A percentile compares a stretch with the other conserved stretches of the same genome.
Conservation (phyloP, 2,113 vertebrate species). For the Hippoglossus stenolepis region DNA sequence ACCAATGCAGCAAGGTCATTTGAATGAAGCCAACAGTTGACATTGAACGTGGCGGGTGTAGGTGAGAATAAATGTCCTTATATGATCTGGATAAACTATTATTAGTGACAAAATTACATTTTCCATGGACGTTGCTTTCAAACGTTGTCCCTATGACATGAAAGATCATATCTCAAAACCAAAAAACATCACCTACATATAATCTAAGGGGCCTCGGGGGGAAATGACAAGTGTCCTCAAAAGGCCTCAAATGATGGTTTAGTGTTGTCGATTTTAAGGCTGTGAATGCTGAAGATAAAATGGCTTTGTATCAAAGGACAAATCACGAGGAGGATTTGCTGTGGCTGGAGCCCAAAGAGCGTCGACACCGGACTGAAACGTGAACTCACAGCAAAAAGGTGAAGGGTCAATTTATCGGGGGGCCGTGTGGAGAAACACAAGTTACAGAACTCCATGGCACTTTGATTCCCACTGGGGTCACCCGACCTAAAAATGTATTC, state of each 20-base stretch:
- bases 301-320: conserved; percentile 10
- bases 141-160: neutral
- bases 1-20: neutral
- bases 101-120: neutral
- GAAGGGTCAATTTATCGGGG: neutral
- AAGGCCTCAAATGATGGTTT: conserved; percentile 14
- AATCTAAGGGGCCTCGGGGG: neutral
- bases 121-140: conserved; percentile 40
- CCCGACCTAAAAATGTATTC: conserved; percentile 21
- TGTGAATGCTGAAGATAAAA: conserved; percentile 32
- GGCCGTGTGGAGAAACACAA: neutral
- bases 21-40: neutral
- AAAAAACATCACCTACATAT: no score
- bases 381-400: neutral
- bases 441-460: conserved; percentile 16
- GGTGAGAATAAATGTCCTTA: neutral
- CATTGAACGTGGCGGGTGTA: neutral
- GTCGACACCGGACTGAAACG: neutral
- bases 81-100: neutral
- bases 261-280: conserved; percentile 39
- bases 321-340: neutral
- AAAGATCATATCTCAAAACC: no score
- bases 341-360: neutral
- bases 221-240: conserved; percentile 4
- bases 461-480: conserved; percentile 34